These are phyloP conservation scores for Exephanes ischioxanthus DNA, from an alignment of 2,888 invertebrate genomes.

Conservation along the genomic window DNA sequence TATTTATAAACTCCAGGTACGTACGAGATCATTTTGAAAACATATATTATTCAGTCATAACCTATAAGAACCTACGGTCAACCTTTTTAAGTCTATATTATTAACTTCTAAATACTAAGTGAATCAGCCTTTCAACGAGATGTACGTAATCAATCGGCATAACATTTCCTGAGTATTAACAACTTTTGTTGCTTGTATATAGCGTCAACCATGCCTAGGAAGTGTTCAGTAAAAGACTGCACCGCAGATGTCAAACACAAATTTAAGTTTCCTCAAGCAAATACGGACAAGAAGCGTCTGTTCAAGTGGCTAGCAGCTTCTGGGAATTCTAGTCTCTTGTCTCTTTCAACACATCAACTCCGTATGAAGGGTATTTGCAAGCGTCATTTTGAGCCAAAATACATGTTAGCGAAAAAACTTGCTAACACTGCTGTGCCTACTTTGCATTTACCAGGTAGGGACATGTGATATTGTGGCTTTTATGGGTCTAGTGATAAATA, in stretches of 20 bases:
- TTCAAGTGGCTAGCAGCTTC: constrained; percentile 9
- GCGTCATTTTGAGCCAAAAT: neutral
- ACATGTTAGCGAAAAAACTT: neutral
- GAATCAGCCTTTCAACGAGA: neutral
- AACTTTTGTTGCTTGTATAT: neutral
- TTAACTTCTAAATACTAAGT: neutral
- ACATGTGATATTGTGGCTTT: neutral
- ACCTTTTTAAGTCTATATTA: neutral
- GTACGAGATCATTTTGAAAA: constrained; percentile 19
- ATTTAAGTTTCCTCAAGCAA: neutral
- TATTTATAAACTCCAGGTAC: constrained; percentile 4
- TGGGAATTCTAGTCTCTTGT: neutral
- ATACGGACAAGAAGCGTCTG: neutral
- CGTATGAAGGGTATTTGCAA: neutral
- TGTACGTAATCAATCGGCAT: neutral
- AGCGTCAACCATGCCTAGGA: constrained; percentile 11
- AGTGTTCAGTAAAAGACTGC: constrained; percentile 10
- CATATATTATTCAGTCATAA: constrained; percentile 1
- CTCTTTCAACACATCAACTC: neutral
- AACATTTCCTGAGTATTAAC: neutral
- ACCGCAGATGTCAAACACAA: constrained; percentile 8
- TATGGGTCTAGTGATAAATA: neutral
- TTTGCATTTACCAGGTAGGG: constrained; percentile 8
- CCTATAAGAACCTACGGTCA: neutral
- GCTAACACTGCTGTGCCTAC: constrained; percentile 3